Base-by-base conservation (phyloP, 2,113 vertebrate species). In the Geothlypis trichas region DNA sequence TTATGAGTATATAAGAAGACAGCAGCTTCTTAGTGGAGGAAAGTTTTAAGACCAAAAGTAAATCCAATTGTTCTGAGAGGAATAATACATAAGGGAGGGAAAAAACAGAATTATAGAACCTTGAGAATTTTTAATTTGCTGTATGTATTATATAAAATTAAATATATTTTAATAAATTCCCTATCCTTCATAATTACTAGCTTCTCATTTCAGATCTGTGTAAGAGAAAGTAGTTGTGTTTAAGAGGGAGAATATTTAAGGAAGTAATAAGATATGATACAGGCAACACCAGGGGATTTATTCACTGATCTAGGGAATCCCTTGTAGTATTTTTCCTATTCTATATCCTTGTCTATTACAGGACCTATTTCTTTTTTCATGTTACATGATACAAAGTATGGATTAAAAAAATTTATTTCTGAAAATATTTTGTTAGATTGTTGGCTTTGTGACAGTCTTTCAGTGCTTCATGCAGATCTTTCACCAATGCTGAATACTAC, bases 281-380 rank as follows among this genome's bases (percentile, higher is more conserved):
- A 37, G 74, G 23, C 23, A 54, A 23, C 49, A 74, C 21, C 22
- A 62, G 30, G 7, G 9, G 6, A 44, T 68, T 54, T 86, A 37
- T 52, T 83, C 6, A 26, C n/a, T 62, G 37, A 63, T 30, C 3
- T 18, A 52, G 23, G 39, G 22, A 76, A 52, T 82, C 13, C 21
- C 8, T 72, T 68, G 30, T 14, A 42, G 18, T 0, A 0, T 31
- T 88, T 7, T 75, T 84, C 26, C 15, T 19, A 1, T n/a, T 22
- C 5, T 16, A 31, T 15, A 59, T 63, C 13, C 3, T 18, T 82
- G 4, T 44, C 23, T 15, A 10, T 95, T 89, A 30, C 20, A 81
- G 14, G 13, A 61, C 5, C 6, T 37, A 6, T 13, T 31, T 65
- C 55, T 46, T 31, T 65, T 55, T 47, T 8, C 20, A 61, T 54